Percentiles rank a stretch among this genome's conserved stretches.
Conservation (phyloP, 23 tunicate genomes). For the Oikopleura dioica region DNA sequence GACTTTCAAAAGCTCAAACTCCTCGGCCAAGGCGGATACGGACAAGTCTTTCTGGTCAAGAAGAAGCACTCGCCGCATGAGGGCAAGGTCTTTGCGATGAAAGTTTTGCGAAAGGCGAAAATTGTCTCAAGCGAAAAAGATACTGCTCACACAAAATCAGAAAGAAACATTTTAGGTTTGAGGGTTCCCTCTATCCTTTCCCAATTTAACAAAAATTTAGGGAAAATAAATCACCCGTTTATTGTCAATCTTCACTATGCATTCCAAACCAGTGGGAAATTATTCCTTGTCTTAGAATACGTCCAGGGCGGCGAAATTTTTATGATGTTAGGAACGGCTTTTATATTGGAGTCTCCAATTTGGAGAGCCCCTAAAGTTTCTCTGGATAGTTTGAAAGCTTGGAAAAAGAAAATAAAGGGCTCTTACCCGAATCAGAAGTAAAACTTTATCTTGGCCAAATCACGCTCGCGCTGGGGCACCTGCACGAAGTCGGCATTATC, state of each 20-base stretch:
- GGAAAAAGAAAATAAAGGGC: too few relatives aligned
- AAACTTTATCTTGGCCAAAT: conserved; percentile 84
- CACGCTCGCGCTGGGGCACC: conserved; percentile 51
- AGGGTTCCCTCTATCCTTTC: too few relatives aligned
- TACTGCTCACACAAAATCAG: conserved; percentile 95
- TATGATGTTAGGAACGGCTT: too few relatives aligned
- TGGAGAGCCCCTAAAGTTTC: too few relatives aligned
- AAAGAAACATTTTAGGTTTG: conserved; percentile 77
- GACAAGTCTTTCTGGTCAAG: conserved; percentile 73
- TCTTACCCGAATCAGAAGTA: too few relatives aligned
- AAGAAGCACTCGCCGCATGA: conserved; percentile 41
- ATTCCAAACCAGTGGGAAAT: conserved; percentile 80
- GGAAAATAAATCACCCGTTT: conserved; percentile 88
- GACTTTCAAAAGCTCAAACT: conserved; percentile 53
- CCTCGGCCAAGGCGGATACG: conserved; percentile 91
- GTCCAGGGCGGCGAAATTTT: conserved; percentile 80
- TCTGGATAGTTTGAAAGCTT: too few relatives aligned
- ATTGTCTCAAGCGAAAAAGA: conserved; percentile 77
- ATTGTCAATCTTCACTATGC: conserved; percentile 74
- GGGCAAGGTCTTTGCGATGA: conserved; percentile 65
- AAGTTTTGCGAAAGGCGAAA: conserved; percentile 69
- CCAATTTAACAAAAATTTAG: too few relatives aligned
- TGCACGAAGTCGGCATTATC: conserved; percentile 61
- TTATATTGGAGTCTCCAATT: too few relatives aligned
- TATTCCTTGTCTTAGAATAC: conserved; percentile 59